These are phyloP conservation scores for Caenorhabditis zanzibari DNA, from an alignment of 2,888 invertebrate genomes.

Conservation along the genomic window DNA sequence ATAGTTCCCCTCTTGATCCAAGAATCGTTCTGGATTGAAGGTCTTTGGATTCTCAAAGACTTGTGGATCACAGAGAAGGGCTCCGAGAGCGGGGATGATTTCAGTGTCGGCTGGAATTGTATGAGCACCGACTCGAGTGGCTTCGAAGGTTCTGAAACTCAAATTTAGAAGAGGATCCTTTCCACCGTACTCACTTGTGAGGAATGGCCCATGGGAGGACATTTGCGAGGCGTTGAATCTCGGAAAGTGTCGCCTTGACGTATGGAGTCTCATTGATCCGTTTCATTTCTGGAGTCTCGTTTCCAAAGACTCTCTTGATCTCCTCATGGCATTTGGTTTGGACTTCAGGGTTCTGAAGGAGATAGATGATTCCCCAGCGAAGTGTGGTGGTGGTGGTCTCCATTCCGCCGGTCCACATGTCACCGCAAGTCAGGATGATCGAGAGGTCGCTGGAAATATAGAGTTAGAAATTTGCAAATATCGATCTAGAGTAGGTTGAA, in stretches of 20 bases:
- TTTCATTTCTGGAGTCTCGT: conserved; percentile 52
- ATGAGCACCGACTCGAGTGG: conserved; percentile 55
- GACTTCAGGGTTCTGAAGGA: conserved; percentile 70
- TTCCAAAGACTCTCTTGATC: conserved; percentile 52
- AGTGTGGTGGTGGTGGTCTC: conserved; percentile 82
- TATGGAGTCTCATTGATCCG: conserved; percentile 68
- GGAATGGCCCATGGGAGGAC: conserved; percentile 83
- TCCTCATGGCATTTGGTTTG: background rate
- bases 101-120: conserved; percentile 70
- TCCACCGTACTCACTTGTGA: conserved; percentile 70
- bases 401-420: conserved; percentile 83
- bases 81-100: conserved; percentile 76
- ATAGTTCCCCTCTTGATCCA: conserved; percentile 60
- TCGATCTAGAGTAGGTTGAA: too few relatives aligned
- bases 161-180: too few relatives aligned
- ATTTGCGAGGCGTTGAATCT: conserved; percentile 80
- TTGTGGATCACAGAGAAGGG: conserved; percentile 69
- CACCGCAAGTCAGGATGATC: conserved; percentile 78
- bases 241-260: conserved; percentile 78
- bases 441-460: conserved; percentile 76
- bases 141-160: conserved; percentile 48
- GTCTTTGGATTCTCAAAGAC: conserved; percentile 73
- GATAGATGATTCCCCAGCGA: conserved; percentile 80
- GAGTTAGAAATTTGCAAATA: too few relatives aligned
- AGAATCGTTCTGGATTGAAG: conserved; percentile 75